Evolutionary conservation across 2,888 invertebrate species (phyloP).

Genomic region (Tachystola acroxantha): DNA sequence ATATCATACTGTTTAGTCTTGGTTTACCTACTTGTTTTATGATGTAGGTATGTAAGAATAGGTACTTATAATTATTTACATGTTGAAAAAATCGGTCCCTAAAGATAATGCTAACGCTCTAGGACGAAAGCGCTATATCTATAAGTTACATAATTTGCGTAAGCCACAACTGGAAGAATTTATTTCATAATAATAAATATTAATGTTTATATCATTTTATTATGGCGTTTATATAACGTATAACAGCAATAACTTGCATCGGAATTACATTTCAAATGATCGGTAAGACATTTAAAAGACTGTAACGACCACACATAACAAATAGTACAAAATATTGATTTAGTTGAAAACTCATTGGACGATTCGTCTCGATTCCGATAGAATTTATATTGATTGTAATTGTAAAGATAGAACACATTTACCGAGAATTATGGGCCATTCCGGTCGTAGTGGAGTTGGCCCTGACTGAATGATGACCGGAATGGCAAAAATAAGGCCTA

Average conservation of each 20-base stretch:
- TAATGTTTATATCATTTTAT: slow-evolving; percentile 18
- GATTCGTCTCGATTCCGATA: slow-evolving; percentile 16
- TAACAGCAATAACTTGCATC: slow-evolving; percentile 8
- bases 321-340: slow-evolving; percentile 20
- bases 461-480: slow-evolving; percentile 4
- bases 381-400: slow-evolving; percentile 14
- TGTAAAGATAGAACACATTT: slow-evolving; percentile 14
- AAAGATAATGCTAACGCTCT: too few species aligned
- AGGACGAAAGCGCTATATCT: too few species aligned
- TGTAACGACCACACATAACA: slow-evolving; percentile 18
- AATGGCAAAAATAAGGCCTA: slow-evolving; percentile 1
- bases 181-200: slow-evolving; percentile 20
- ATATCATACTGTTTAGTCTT: slow-evolving; percentile 22
- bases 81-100: too few species aligned
- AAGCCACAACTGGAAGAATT: not conserved
- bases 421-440: slow-evolving; percentile 13
- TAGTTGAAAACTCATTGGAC: slow-evolving; percentile 16
- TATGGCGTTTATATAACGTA: slow-evolving; percentile 11
- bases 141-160: slow-evolving; percentile 3
- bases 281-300: slow-evolving; percentile 10
- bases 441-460: not conserved
- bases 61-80: too few species aligned
- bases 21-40: slow-evolving; percentile 21
- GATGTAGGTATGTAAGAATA: not conserved
- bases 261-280: slow-evolving; percentile 9